Conservation (phyloP, 2,113 vertebrate genomes). For the Psettodes erumei region DNA sequence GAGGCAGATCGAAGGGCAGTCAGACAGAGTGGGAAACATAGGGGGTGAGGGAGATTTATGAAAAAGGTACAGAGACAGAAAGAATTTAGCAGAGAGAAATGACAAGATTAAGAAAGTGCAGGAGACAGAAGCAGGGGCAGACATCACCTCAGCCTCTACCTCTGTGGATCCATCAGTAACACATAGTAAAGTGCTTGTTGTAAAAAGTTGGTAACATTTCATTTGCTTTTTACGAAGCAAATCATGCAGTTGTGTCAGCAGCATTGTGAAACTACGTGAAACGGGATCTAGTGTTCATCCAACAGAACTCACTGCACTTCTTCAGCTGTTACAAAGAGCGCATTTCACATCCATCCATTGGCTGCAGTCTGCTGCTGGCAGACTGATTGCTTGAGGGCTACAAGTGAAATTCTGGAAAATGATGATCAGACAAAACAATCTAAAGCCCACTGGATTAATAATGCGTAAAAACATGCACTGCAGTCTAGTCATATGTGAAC, state of each 20-base stretch:
- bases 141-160: constrained; percentile 15
- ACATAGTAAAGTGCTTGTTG: constrained; percentile 37
- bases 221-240: constrained; percentile 21
- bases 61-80: constrained; percentile 5
- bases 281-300: constrained; percentile 16
- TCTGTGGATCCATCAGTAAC: constrained; percentile 33
- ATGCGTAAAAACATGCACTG: background rate
- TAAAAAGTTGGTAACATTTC: constrained; percentile 13
- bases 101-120: constrained; percentile 16
- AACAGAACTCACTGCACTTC: constrained; percentile 13
- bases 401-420: background rate
- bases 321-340: background rate
- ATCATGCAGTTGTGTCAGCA: constrained; percentile 15
- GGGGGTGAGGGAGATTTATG: constrained; percentile 23
- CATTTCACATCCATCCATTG: background rate
- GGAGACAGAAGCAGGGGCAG: constrained; percentile 12
- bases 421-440: constrained; percentile 2
- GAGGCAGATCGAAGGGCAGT: background rate
- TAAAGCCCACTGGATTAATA: background rate
- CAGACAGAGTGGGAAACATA: constrained; percentile 6
- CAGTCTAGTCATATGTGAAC: background rate
- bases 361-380: background rate
- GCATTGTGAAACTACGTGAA: constrained; percentile 40
- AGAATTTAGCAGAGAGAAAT: background rate
- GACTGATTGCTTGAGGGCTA: background rate